Evolutionary conservation across 2,888 invertebrate species (phyloP), one percentile per base, ranked within the genome.

Genomic region (Drosophila borealis): DNA sequence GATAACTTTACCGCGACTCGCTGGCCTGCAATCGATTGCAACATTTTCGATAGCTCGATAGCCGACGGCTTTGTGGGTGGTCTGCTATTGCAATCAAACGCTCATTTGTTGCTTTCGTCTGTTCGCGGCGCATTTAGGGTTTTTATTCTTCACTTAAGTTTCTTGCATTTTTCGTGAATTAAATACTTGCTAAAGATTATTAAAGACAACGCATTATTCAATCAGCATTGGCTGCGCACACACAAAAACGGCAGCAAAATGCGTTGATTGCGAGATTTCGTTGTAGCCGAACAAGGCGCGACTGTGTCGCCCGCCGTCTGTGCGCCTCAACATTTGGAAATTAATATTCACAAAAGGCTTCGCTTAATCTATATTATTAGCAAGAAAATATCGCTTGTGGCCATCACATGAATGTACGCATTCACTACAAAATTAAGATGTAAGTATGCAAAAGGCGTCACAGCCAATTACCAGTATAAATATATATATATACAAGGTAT

Each of bases 331-430:
- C 19, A 39, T 48, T 29, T 70, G 37, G 41, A 49, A 34, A 88
- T 89, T 83, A 61, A 75, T 65, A 88, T 81, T 89, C 80, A 88
- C 53, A 60, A 67, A 75, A 70, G 78, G 74, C 70, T 63, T 34
- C 87, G 75, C 71, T 68, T 64, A 63, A 71, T 81, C 44, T 56
- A 68, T 64, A 64, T 60, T 75, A 61, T 68, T 66, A 72, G 67
- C 39, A 34, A 21, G 29, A 25, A 41, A 14, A 61, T 53, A 56
- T 54, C 36, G 37, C 25, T 51, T 71, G 50, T 57, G 51, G 42
- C 41, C 50, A 51, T 76, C 57, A 29, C 55, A 21, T 17, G 44
- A 54, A 62, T 11, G 37, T 17, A 41, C 45, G 36, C 55, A 62
- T n/a, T 37, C 21, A 34, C 55, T 4, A 19, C 68, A 68, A 62